Conservation (phyloP, 1,140 invertebrate species). For the Paramacrobiotus metropolitanus region DNA sequence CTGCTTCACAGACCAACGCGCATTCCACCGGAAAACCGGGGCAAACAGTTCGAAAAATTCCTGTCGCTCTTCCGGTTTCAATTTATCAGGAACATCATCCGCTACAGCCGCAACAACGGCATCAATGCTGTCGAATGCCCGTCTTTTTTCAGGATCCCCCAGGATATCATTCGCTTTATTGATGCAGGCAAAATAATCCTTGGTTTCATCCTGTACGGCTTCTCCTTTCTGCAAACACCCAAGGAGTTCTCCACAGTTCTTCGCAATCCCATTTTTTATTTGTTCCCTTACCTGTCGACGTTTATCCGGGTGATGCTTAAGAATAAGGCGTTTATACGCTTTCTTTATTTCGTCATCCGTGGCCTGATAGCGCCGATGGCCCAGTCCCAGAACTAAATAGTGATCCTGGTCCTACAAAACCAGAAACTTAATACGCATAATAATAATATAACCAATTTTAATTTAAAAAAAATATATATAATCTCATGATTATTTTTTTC, state of each 20-base stretch:
- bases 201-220: conserved; percentile 45
- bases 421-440: conserved; percentile 9
- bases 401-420: conserved; percentile 59
- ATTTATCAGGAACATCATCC: conserved; percentile 47
- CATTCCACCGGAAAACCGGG: conserved; percentile 58
- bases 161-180: conserved; percentile 55
- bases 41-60: conserved; percentile 61
- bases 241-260: not conserved
- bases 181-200: conserved; percentile 95
- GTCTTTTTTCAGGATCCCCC: conserved; percentile 49
- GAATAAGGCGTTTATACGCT: conserved; percentile 63
- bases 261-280: not conserved
- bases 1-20: conserved; percentile 68
- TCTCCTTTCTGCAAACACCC: conserved; percentile 23
- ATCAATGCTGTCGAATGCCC: conserved; percentile 87
- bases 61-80: conserved; percentile 41
- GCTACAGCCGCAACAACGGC: conserved; percentile 46
- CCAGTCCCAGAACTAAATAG: conserved; percentile 73
- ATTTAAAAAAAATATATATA: not conserved
- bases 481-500: not conserved
- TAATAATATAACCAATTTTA: not conserved
- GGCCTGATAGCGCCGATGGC: conserved; percentile 48
- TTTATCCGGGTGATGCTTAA: conserved; percentile 94
- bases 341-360: conserved; percentile 73
- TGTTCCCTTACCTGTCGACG: conserved; percentile 30